A percentile compares a stretch with the other conserved stretches of the same genome.
phyloP scores from a whole-genome alignment of 1,140 invertebrate species.

The Zaprionus camerounensis region DNA sequence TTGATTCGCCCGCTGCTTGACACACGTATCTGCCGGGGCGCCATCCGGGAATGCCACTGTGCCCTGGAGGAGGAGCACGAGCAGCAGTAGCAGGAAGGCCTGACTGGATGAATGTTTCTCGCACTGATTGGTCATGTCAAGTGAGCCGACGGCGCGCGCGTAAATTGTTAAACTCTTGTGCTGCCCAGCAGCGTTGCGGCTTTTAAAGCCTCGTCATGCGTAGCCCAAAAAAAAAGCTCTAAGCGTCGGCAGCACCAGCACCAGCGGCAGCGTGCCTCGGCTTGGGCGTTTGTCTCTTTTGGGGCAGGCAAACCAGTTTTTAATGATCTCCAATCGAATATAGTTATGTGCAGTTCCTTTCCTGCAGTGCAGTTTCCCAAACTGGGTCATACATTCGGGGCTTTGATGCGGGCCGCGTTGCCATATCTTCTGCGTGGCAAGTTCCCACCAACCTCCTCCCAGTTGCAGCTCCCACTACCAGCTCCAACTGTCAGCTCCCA shows the following conservation, averaged over 20 bases:
- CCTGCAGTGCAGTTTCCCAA: slow-evolving; percentile 46
- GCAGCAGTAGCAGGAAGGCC: neutral
- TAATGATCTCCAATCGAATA: slow-evolving; percentile 73
- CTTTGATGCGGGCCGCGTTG: slow-evolving; percentile 44
- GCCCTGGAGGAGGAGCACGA: slow-evolving; percentile 27
- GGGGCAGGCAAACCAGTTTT: slow-evolving; percentile 69
- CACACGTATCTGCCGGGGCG: slow-evolving; percentile 90
- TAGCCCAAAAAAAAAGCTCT: slow-evolving; percentile 43
- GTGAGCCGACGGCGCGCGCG: slow-evolving; percentile 45
- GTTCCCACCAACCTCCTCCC: neutral
- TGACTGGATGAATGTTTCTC: slow-evolving; percentile 9
- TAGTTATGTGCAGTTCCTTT: slow-evolving; percentile 66
- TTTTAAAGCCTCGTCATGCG: slow-evolving; percentile 66
- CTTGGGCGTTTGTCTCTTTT: slow-evolving; percentile 41
- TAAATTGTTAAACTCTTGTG: slow-evolving; percentile 64
- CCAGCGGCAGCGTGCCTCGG: slow-evolving; percentile 11
- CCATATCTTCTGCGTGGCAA: slow-evolving; percentile 10
- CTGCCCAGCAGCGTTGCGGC: slow-evolving; percentile 58
- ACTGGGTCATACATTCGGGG: slow-evolving; percentile 74
- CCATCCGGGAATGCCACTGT: slow-evolving; percentile 87
- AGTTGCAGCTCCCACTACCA: too few relatives aligned
- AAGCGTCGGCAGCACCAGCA: slow-evolving; percentile 39
- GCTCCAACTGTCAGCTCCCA: neutral
- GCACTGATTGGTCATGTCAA: slow-evolving; percentile 43
- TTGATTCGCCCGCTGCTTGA: slow-evolving; percentile 89